Conservation (phyloP, 1,140 invertebrate genomes). For the Drosophila hydei region DNA sequence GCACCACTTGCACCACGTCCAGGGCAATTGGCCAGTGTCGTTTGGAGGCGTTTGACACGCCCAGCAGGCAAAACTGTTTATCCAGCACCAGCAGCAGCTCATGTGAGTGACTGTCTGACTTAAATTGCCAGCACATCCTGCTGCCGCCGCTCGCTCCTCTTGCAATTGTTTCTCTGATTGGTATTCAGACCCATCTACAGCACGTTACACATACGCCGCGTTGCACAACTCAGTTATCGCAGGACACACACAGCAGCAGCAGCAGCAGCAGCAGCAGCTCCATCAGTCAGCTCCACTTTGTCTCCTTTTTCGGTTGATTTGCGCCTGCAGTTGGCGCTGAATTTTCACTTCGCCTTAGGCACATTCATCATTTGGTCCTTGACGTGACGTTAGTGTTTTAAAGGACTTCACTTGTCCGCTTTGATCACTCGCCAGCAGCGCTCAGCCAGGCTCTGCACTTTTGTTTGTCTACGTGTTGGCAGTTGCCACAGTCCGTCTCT, state of each 20-base stretch:
- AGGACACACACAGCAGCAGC: conserved; percentile 8
- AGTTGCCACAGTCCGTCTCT: conserved; percentile 18
- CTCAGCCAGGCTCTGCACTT: neutral
- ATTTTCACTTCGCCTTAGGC: conserved; percentile 59
- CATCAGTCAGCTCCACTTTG: conserved; percentile 32
- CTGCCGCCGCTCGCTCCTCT: conserved; percentile 29
- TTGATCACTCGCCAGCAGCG: conserved; percentile 59
- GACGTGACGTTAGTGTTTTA: conserved; percentile 82
- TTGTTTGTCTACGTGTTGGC: conserved; percentile 55
- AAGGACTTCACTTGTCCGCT: conserved; percentile 80
- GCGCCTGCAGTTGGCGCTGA: conserved; percentile 55
- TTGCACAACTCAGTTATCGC: conserved; percentile 55
- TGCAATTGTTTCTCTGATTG: conserved; percentile 79
- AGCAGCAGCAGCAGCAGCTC: neutral
- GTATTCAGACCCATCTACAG: conserved; percentile 64
- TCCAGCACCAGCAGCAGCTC: conserved; percentile 2
- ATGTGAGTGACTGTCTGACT: conserved; percentile 76
- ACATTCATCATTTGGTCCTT: conserved; percentile 74
- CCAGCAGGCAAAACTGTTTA: conserved; percentile 27
- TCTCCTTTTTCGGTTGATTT: conserved; percentile 48
- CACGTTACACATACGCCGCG: conserved; percentile 34
- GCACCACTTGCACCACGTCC: neutral
- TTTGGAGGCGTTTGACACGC: conserved; percentile 51
- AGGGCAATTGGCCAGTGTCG: conserved; percentile 61
- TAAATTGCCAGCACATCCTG: conserved; percentile 83